A percentile compares a stretch with the other conserved stretches of the same genome.
These are phyloP conservation scores for Phthorimaea operculella DNA, from an alignment of 1,140 invertebrate species.

Conservation along the genomic window DNA sequence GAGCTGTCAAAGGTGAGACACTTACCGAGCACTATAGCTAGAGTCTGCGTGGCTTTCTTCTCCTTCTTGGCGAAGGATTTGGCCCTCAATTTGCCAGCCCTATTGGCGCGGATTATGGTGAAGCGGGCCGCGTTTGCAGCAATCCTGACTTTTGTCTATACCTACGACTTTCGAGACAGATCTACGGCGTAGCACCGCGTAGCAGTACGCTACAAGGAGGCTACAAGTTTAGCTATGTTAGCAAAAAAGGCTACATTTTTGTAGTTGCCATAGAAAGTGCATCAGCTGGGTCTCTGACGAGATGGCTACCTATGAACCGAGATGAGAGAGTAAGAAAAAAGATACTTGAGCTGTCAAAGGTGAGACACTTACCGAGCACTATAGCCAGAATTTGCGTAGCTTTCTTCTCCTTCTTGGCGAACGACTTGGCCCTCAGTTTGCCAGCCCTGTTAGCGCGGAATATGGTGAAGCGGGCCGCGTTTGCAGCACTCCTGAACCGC, in stretches of 20 bases:
- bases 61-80: slow-evolving; percentile 97
- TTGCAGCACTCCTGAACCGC: slow-evolving; percentile 45
- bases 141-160: too few relatives aligned
- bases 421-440: slow-evolving; percentile 92
- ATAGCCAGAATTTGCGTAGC: slow-evolving; percentile 99
- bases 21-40: slow-evolving; percentile 98
- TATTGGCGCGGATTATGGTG: slow-evolving; percentile 92
- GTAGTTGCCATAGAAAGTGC: too few relatives aligned
- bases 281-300: too few relatives aligned
- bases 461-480: slow-evolving; percentile 87
- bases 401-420: slow-evolving; percentile 95
- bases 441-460: slow-evolving; percentile 92
- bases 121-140: slow-evolving; percentile 77
- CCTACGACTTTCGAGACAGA: slow-evolving; percentile 35
- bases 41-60: slow-evolving; percentile 97
- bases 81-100: slow-evolving; percentile 89
- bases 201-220: too few relatives aligned
- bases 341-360: too few relatives aligned
- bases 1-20: too few relatives aligned
- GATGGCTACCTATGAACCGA: too few relatives aligned
- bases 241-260: too few relatives aligned
- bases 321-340: not conserved
- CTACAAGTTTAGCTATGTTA: too few relatives aligned
- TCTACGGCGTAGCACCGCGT: too few relatives aligned
- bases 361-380: slow-evolving; percentile 86